phyloP scores from a whole-genome alignment of 1,140 invertebrate genomes.

The Cephus cinctus region DNA sequence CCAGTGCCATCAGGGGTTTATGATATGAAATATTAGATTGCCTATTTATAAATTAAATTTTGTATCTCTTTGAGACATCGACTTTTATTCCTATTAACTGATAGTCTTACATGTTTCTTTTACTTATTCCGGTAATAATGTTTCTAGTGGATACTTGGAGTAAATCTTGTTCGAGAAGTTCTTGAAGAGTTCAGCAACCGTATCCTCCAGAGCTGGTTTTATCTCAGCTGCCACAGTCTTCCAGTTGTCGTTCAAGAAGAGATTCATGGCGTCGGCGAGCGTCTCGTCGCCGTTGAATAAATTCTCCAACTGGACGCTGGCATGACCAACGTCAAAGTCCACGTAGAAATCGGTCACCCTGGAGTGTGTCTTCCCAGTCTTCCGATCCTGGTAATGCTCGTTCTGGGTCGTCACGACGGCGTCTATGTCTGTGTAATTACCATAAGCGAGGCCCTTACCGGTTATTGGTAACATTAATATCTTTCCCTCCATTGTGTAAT shows the following conservation, averaged over 20 bases:
- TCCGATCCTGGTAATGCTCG: conserved; percentile 52
- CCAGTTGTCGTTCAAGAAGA: conserved; percentile 67
- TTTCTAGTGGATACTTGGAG: conserved; percentile 44
- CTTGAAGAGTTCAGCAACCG: conserved; percentile 56
- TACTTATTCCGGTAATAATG: conserved; percentile 43
- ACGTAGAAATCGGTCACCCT: conserved; percentile 64
- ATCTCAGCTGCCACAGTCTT: conserved; percentile 61
- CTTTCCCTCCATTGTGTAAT: conserved; percentile 61
- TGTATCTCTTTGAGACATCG: too few relatives aligned
- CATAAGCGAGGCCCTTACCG: conserved; percentile 57
- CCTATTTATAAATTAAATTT: too few relatives aligned
- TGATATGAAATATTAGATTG: too few relatives aligned
- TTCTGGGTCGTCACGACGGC: conserved; percentile 59
- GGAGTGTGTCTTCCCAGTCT: conserved; percentile 54
- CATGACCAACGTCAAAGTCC: conserved; percentile 62
- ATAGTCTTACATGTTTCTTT: too few relatives aligned
- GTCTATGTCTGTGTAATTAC: conserved; percentile 65
- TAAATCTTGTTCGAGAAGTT: conserved; percentile 61
- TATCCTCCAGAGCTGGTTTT: conserved; percentile 59
- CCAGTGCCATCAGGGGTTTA: too few relatives aligned
- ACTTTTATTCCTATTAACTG: too few relatives aligned
- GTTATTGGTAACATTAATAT: conserved; percentile 64
- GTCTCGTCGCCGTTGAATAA: conserved; percentile 69
- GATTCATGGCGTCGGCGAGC: conserved; percentile 61
- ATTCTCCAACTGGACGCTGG: conserved; percentile 64